Evolutionary conservation across 2,113 vertebrate species (phyloP).

Genomic region (Podocnemis expansa): DNA sequence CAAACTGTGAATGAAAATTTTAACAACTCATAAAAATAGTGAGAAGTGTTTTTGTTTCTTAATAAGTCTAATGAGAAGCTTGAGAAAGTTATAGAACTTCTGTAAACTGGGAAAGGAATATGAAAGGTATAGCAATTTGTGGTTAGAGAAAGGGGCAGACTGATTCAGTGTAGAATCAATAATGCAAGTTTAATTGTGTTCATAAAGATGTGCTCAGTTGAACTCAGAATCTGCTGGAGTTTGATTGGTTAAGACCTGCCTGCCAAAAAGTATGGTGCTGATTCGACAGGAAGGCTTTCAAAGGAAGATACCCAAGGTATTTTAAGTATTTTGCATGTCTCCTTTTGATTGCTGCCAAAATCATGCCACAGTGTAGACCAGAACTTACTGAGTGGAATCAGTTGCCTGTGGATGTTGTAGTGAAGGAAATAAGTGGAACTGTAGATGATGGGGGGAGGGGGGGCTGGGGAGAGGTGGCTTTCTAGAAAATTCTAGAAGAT

Average conservation of each 20-base stretch:
- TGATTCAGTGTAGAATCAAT: too few relatives aligned
- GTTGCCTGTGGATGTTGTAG: neutral
- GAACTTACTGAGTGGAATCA: neutral
- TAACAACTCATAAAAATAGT: accelerated
- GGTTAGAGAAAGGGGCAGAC: neutral
- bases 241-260: too few relatives aligned
- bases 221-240: too few relatives aligned
- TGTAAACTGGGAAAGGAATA: neutral
- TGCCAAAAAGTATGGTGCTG: too few relatives aligned
- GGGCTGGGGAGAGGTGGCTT: neutral
- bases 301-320: too few relatives aligned
- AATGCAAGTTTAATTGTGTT: too few relatives aligned
- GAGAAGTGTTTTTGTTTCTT: neutral
- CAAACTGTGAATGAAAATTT: neutral
- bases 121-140: neutral
- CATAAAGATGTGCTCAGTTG: too few relatives aligned
- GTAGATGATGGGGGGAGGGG: neutral
- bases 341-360: too few relatives aligned
- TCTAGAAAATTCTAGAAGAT: neutral
- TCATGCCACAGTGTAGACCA: too few relatives aligned
- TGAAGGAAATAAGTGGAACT: neutral
- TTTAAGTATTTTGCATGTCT: too few relatives aligned
- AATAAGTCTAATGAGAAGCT: neutral
- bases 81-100: neutral
- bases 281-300: too few relatives aligned